Evolutionary conservation across 1,140 invertebrate genomes (phyloP).

Genomic region (Lepidurus apus): DNA sequence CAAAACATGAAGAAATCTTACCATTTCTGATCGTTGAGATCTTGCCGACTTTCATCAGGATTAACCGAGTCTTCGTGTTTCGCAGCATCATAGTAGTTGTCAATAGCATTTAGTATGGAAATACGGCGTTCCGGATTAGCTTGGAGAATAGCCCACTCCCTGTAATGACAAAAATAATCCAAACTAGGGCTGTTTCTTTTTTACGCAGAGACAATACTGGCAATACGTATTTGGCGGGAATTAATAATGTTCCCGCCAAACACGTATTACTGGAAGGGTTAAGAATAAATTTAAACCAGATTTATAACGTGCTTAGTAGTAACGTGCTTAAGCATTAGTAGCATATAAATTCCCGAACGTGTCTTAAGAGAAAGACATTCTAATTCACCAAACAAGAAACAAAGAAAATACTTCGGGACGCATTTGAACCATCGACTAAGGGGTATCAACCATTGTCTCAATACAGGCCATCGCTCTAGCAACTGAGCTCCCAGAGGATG

Average conservation of each 20-base stretch:
- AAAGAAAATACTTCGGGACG: not conserved
- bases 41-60: not conserved
- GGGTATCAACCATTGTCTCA: not conserved
- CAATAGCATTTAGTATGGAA: slow-evolving; percentile 34
- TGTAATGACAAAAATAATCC: slow-evolving; percentile 27
- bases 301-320: too few species aligned
- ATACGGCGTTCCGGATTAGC: slow-evolving; percentile 35
- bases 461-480: not conserved
- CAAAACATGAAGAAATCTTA: not conserved
- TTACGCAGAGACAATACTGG: not conserved
- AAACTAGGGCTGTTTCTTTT: slow-evolving; percentile 31
- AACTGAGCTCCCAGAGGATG: slow-evolving; percentile 8
- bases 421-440: not conserved
- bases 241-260: too few species aligned
- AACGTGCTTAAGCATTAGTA: too few species aligned
- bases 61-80: slow-evolving; percentile 20
- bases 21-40: not conserved
- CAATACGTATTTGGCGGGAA: too few species aligned
- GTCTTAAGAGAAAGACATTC: not conserved
- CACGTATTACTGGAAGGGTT: too few species aligned
- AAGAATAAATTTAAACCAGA: too few species aligned
- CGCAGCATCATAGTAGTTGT: slow-evolving; percentile 32
- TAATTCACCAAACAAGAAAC: not conserved
- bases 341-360: too few species aligned
- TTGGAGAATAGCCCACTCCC: slow-evolving; percentile 43